Evolutionary conservation across 2,113 vertebrate species (phyloP).

Genomic region (Camelus bactrianus): DNA sequence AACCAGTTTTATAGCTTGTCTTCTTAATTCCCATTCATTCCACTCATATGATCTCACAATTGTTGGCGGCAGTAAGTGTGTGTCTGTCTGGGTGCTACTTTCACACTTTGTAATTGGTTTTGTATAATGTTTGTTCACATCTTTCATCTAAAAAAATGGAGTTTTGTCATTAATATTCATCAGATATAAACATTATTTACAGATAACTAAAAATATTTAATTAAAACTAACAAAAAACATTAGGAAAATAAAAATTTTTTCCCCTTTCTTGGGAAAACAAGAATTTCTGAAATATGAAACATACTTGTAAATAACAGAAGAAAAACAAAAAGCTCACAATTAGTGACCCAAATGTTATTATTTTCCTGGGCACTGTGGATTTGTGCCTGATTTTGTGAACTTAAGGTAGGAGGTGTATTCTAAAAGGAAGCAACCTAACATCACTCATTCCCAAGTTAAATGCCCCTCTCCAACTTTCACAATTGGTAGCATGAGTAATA

Average conservation of each 20-base stretch:
- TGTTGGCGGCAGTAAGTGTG: slow-evolving; percentile 93
- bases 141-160: slow-evolving; percentile 85
- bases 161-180: slow-evolving; percentile 64
- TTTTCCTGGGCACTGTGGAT: not conserved
- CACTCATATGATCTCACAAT: slow-evolving; percentile 93
- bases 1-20: slow-evolving; percentile 96
- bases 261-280: no score
- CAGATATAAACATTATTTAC: not conserved
- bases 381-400: not conserved
- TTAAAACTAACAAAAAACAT: slow-evolving; percentile 30
- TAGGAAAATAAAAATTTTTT: slow-evolving; percentile 41
- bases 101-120: slow-evolving; percentile 88
- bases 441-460: not conserved
- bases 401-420: not conserved
- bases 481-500: not conserved
- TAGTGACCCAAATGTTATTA: not conserved
- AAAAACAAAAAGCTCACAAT: slow-evolving; percentile 23
- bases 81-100: slow-evolving; percentile 93
- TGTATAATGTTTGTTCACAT: slow-evolving; percentile 76
- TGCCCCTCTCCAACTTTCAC: not conserved
- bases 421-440: not conserved
- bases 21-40: slow-evolving; percentile 97
- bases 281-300: not conserved
- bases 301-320: slow-evolving; percentile 22
- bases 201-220: slow-evolving; percentile 27